Evolutionary conservation across 2,888 invertebrate genomes (phyloP).

Genomic region (Drosophila nigricruria): DNA sequence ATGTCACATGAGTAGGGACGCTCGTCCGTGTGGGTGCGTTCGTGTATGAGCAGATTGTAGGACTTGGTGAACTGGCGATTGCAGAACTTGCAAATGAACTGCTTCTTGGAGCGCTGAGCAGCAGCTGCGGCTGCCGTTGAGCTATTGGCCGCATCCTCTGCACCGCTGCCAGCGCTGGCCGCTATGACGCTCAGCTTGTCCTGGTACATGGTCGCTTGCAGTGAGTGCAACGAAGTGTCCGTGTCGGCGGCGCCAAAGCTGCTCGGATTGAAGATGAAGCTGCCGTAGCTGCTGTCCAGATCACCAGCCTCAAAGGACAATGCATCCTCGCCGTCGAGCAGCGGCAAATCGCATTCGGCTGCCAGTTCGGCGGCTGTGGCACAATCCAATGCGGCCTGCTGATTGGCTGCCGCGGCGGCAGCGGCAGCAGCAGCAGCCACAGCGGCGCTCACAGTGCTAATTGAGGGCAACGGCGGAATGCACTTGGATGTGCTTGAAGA

Average conservation of each 20-base stretch:
- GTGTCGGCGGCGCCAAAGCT: slow-evolving; percentile 63
- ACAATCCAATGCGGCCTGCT: slow-evolving; percentile 85
- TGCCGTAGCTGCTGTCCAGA: slow-evolving; percentile 89
- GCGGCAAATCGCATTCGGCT: slow-evolving; percentile 89
- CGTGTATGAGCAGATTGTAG: slow-evolving; percentile 97
- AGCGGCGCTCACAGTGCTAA: slow-evolving; percentile 85
- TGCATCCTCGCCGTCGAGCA: slow-evolving; percentile 91
- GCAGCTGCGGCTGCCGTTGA: slow-evolving; percentile 66
- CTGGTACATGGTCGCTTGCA: slow-evolving; percentile 84
- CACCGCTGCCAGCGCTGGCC: slow-evolving; percentile 36
- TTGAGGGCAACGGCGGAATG: slow-evolving; percentile 85
- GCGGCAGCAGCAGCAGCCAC: slow-evolving; percentile 86
- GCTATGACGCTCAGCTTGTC: slow-evolving; percentile 80
- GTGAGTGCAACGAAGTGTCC: slow-evolving; percentile 71
- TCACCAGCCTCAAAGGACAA: slow-evolving; percentile 87
- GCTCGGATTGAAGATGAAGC: slow-evolving; percentile 88
- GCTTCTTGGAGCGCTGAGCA: slow-evolving; percentile 94
- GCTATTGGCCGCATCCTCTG: slow-evolving; percentile 44
- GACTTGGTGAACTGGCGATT: slow-evolving; percentile 99
- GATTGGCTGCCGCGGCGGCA: slow-evolving; percentile 85
- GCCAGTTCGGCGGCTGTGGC: slow-evolving; percentile 86
- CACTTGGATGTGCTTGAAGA: slow-evolving; percentile 45
- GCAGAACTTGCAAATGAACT: slow-evolving; percentile 99
- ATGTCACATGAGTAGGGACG: slow-evolving; percentile 99
- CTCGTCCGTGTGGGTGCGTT: slow-evolving; percentile 98